These are phyloP conservation scores for Drosophila neonasuta DNA, from an alignment of 2,888 invertebrate genomes.

Conservation along the genomic window DNA sequence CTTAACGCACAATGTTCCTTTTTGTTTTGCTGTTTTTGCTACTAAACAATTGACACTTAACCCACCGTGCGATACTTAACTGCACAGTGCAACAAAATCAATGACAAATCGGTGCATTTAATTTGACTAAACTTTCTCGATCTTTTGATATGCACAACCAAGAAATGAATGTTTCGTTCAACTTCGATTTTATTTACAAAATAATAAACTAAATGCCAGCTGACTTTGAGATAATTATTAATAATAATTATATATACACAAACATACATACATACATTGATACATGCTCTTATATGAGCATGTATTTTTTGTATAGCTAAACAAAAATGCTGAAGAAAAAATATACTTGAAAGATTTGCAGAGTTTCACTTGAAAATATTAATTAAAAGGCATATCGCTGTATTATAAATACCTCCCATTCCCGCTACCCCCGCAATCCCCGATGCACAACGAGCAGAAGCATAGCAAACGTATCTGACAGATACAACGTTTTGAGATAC, in stretches of 20 bases:
- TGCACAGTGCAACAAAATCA: constrained; percentile 57
- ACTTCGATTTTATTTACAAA: constrained; percentile 18
- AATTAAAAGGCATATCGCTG: constrained; percentile 72
- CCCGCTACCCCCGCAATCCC: constrained; percentile 11
- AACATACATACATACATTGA: constrained; percentile 6
- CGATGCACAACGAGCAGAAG: constrained; percentile 51
- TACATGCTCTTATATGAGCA: constrained; percentile 9
- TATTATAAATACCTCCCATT: constrained; percentile 69
- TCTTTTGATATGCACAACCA: constrained; percentile 55
- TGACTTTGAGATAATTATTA: constrained; percentile 35
- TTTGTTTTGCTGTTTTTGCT: constrained; percentile 5
- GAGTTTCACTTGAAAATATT: constrained; percentile 53
- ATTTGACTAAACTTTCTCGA: constrained; percentile 44
- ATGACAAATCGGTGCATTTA: constrained; percentile 70
- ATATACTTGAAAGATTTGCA: constrained; percentile 45
- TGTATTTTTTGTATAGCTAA: constrained; percentile 51
- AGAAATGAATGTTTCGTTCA: constrained; percentile 23
- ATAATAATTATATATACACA: constrained; percentile 13
- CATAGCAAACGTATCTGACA: constrained; percentile 35
- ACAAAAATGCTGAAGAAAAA: constrained; percentile 45
- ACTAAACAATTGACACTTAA: constrained; percentile 42
- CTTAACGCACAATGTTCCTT: constrained; percentile 40
- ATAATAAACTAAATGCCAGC: constrained; percentile 35
- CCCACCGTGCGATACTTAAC: constrained; percentile 66
- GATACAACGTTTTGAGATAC: constrained; percentile 24